Evolutionary conservation across 2,113 vertebrate species (phyloP).

Genomic region (Sigmodon hispidus): DNA sequence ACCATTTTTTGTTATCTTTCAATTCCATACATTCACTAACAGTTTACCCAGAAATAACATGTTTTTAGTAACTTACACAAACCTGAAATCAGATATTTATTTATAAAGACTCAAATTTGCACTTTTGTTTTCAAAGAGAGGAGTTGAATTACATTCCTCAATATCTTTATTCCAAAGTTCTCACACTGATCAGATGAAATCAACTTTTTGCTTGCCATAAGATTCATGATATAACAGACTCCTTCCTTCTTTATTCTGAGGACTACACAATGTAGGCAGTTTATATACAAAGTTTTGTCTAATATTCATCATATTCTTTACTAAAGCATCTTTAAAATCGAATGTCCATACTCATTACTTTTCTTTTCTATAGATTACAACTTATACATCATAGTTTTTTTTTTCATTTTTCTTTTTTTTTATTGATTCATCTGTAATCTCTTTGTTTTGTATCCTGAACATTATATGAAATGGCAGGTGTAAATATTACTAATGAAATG

Average conservation of each 20-base stretch:
- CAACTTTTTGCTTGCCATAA: background rate
- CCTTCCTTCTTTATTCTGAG: background rate
- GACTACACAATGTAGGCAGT: background rate
- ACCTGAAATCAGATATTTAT: too few species aligned
- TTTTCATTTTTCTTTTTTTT: too few species aligned
- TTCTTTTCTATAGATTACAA: background rate
- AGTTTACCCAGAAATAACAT: too few species aligned
- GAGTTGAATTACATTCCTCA: background rate
- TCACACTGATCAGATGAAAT: background rate
- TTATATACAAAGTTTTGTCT: too few species aligned
- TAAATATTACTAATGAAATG: background rate
- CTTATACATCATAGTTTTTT: background rate
- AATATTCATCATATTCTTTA: background rate
- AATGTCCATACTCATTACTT: background rate
- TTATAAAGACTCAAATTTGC: background rate
- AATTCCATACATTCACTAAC: too few species aligned
- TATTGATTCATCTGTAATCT: background rate
- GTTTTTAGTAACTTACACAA: too few species aligned
- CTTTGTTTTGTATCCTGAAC: background rate
- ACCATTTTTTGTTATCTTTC: slow-evolving; percentile 77
- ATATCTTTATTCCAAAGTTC: background rate
- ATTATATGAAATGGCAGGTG: background rate
- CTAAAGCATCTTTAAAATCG: background rate
- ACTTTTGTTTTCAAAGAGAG: background rate
- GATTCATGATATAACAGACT: background rate